phyloP scores from a whole-genome alignment of 2,888 invertebrate genomes.

The Alloscopus bannaensis region DNA sequence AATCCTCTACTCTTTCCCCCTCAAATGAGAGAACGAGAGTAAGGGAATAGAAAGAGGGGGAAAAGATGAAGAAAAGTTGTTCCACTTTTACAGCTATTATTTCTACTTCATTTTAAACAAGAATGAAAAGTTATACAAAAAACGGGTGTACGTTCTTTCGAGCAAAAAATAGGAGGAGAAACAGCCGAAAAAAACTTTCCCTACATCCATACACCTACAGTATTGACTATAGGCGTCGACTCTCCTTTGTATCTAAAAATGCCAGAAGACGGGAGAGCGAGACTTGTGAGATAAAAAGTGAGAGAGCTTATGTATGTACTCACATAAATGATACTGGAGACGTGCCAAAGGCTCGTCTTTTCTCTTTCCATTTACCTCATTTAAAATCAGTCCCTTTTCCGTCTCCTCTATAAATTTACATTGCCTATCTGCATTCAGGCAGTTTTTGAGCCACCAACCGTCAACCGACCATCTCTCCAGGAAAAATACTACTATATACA shows the following conservation, averaged over 20 bases:
- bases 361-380: conserved; percentile 45
- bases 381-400: conserved; percentile 48
- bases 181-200: background rate
- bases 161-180: too few species aligned
- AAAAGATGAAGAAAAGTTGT: conserved; percentile 15
- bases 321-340: conserved; percentile 66
- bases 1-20: background rate
- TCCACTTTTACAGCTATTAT: conserved; percentile 38
- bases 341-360: conserved; percentile 60
- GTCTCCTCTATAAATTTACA: conserved; percentile 36
- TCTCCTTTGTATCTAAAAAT: too few species aligned
- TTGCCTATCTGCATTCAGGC: conserved; percentile 23
- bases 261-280: too few species aligned
- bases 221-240: background rate
- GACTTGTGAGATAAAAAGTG: conserved; percentile 10
- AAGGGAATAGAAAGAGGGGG: background rate
- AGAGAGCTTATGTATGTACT: conserved; percentile 8
- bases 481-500: background rate
- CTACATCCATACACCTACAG: background rate
- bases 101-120: conserved; percentile 43
- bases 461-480: background rate
- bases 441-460: background rate
- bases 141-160: background rate
- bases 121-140: conserved; percentile 30
- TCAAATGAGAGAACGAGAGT: conserved; percentile 1